Evolutionary conservation across 2,888 invertebrate species (phyloP).

Genomic region (Atethmia centrago): DNA sequence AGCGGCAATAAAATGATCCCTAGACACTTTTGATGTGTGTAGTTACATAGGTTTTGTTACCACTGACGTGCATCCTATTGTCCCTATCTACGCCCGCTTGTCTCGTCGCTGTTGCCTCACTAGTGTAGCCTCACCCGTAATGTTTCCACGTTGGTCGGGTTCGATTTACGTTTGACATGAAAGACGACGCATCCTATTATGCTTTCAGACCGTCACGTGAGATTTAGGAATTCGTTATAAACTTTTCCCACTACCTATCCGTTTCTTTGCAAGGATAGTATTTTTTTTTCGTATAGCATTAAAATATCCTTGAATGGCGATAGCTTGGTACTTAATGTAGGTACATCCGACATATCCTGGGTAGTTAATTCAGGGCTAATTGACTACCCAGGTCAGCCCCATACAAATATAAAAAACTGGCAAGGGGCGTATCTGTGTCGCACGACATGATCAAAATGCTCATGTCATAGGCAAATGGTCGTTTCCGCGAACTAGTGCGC

Average conservation of each 20-base stretch:
- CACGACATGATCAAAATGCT: no score
- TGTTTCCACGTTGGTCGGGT: constrained; percentile 10
- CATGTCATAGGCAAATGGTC: no score
- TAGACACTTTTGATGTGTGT: no score
- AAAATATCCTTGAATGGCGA: neutral
- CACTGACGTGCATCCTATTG: neutral
- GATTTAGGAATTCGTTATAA: constrained; percentile 28
- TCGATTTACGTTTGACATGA: constrained; percentile 31
- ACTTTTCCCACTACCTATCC: neutral
- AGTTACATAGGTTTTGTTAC: neutral
- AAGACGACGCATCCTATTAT: constrained; percentile 26
- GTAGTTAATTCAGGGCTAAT: no score
- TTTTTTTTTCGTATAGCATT: neutral
- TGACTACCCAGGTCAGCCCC: no score
- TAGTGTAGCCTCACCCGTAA: constrained; percentile 6
- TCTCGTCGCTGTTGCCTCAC: neutral
- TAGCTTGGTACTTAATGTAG: no score
- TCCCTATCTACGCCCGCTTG: neutral
- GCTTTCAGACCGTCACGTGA: constrained; percentile 20
- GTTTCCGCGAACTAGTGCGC: no score
- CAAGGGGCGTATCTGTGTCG: no score
- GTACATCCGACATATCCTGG: no score
- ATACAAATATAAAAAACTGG: no score
- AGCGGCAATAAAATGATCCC: no score
- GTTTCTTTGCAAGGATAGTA: neutral